Conservation (phyloP, 2,797 vertebrate genomes). For the Danio tinwini region DNA sequence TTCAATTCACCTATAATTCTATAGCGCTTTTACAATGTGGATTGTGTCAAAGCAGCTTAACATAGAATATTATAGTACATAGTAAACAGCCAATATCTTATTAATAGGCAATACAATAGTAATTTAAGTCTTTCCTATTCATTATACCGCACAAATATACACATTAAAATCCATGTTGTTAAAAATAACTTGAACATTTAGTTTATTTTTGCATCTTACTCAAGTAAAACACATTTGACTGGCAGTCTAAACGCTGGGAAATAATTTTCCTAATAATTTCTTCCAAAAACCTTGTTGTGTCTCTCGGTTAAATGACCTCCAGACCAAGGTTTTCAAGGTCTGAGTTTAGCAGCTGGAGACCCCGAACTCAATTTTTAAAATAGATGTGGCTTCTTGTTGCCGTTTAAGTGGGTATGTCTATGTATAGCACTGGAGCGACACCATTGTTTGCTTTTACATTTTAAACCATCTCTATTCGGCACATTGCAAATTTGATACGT, state of each 20-base stretch:
- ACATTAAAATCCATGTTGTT: neutral
- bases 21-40: too few species aligned
- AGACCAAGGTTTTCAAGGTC: constrained; percentile 57
- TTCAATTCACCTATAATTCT: too few species aligned
- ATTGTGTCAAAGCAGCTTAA: too few species aligned
- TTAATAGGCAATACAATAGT: too few species aligned
- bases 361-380: constrained; percentile 77
- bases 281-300: constrained; percentile 55
- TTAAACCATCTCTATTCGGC: constrained; percentile 63
- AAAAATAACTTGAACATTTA: neutral
- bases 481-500: constrained; percentile 54
- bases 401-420: constrained; percentile 71
- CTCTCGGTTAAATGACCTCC: constrained; percentile 67
- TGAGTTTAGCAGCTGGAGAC: constrained; percentile 69
- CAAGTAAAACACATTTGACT: neutral
- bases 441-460: constrained; percentile 76
- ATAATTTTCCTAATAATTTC: neutral
- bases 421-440: constrained; percentile 73
- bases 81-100: too few species aligned
- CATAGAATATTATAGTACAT: too few species aligned
- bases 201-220: neutral
- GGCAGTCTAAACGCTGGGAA: neutral
- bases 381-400: constrained; percentile 78
- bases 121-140: too few species aligned
- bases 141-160: too few species aligned